Base-by-base conservation (phyloP, 2,888 invertebrate species). In the Eledona agricola region DNA sequence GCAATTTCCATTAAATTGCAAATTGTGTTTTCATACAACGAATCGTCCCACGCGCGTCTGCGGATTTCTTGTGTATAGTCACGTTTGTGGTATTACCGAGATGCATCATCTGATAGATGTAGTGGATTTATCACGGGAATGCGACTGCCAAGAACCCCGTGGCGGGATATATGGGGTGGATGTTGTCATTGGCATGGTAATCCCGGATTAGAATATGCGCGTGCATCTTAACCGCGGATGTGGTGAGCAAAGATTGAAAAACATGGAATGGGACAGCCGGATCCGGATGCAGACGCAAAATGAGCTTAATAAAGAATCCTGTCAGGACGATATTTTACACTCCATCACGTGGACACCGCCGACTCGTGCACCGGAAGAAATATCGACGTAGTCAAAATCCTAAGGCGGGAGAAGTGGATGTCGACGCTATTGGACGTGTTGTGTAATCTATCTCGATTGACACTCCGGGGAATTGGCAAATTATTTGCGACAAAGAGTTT, bases 301-400 rank as follows among this genome's bases (percentile, higher is more conserved):
- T 59, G 61, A 59, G 63, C 63, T 65, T 66, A 67, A 69, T 69
- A 69, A 69, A 69, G 67, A 66, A 69, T 61, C 59, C 67, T 67
- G 69, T 65, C 69, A 63, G 58, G 62, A 61, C 65, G 60, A 67
- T 67, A 63, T 65, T 64, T 63, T 59, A 62, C 65, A 63, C 65
- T 66, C 62, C 57, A 65, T 69, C 69, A 66, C 62, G 54, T 55
- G 64, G 64, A 66, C 65, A 58, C 52, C 47, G 29, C 25, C 35
- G 31, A 11, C 34, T 15, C 13, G 23, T 9, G 13, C 29, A 16
- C 22, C 17, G 23, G 4, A 11, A 25, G 7, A 22, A 34, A 34
- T 17, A 40, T 34, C 9, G 20, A 32, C 29, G 32, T 34, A 32
- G 17, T 28, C 13, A 42, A 25, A 31, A 25, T 20, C 17, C 25